Evolutionary conservation across 2,113 vertebrate species (phyloP).

Genomic region (Enhydra lutris): DNA sequence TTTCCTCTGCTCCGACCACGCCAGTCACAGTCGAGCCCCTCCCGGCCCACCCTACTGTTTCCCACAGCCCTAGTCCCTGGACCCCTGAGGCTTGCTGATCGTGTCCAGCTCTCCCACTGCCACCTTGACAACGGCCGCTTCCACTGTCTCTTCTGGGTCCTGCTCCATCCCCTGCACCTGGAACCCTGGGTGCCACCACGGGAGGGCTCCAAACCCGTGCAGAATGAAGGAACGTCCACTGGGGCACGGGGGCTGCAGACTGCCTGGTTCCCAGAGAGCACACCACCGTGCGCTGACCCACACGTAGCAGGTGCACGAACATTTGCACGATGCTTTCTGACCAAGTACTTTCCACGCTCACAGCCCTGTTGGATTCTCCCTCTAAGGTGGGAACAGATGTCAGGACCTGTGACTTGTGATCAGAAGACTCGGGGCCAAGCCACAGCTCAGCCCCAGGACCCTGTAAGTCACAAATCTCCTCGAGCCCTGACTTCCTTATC

Average conservation of each 20-base stretch:
- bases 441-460: neutral
- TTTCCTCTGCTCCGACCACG: neutral
- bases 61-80: neutral
- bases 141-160: neutral
- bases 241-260: neutral
- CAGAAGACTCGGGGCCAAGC: rapidly evolving
- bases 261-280: rapidly evolving
- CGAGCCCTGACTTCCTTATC: neutral
- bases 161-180: rapidly evolving
- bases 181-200: neutral
- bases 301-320: rapidly evolving
- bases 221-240: neutral
- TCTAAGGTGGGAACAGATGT: neutral
- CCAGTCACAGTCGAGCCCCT: too few species aligned
- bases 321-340: rapidly evolving
- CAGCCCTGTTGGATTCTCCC: neutral
- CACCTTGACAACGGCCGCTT: rapidly evolving
- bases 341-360: neutral
- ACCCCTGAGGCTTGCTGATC: rapidly evolving
- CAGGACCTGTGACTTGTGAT: rapidly evolving
- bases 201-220: rapidly evolving
- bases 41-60: neutral
- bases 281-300: rapidly evolving
- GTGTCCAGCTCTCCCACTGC: too few species aligned
- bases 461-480: rapidly evolving